These are phyloP conservation scores for Acanthosepion lycidas DNA, from an alignment of 2,888 invertebrate genomes.

Conservation along the genomic window DNA sequence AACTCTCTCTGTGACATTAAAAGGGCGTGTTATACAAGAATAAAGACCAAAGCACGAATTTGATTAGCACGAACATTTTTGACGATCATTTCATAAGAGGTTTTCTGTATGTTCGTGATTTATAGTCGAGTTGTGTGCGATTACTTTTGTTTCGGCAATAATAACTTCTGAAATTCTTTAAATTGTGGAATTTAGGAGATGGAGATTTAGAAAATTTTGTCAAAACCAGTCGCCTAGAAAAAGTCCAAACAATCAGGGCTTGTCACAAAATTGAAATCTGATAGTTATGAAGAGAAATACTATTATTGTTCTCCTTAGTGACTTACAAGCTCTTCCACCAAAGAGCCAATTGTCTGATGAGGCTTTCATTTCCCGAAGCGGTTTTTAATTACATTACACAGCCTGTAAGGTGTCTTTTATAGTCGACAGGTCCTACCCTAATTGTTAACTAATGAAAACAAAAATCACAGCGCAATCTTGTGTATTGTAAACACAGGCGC, in stretches of 20 bases:
- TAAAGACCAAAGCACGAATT: no score
- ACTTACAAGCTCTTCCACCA: background rate
- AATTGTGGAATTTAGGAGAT: no score
- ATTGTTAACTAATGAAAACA: background rate
- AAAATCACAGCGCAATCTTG: background rate
- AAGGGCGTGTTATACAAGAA: no score
- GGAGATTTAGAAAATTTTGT: background rate
- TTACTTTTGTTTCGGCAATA: no score
- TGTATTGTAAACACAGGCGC: background rate
- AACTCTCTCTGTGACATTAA: no score
- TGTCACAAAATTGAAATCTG: background rate
- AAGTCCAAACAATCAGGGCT: background rate
- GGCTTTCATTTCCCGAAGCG: background rate
- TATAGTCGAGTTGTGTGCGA: no score
- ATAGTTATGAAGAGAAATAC: background rate
- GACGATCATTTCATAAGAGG: no score
- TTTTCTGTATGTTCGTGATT: no score
- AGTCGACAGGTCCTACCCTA: background rate
- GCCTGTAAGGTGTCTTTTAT: background rate
- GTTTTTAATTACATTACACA: background rate
- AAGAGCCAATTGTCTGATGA: background rate
- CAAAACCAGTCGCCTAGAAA: background rate
- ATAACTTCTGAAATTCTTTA: no score
- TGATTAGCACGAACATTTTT: no score
- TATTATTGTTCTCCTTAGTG: background rate